Evolutionary conservation across 2,797 vertebrate species (phyloP).

Genomic region (Lutjanus campechanus): DNA sequence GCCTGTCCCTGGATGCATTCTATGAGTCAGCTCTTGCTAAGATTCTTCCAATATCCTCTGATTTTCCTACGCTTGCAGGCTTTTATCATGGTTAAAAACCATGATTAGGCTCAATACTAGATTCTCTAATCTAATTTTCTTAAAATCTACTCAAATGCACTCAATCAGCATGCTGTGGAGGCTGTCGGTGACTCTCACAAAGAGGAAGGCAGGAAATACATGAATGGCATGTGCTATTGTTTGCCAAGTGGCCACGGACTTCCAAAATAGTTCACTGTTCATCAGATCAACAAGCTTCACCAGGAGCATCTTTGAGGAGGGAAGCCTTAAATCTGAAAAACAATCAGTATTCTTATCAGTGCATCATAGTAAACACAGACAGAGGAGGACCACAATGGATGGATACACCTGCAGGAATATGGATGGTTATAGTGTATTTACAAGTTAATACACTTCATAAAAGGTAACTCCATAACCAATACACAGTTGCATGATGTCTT

Average conservation of each 20-base stretch:
- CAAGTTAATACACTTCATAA: too few species aligned
- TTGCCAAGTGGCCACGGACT: constrained; percentile 8
- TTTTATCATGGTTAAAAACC: constrained; percentile 23
- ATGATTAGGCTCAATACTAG: not conserved
- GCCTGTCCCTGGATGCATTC: constrained; percentile 18
- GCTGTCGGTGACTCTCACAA: not conserved
- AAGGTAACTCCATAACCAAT: too few species aligned
- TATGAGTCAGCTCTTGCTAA: constrained; percentile 35
- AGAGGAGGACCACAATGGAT: not conserved
- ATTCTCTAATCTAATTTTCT: not conserved
- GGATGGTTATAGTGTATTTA: too few species aligned
- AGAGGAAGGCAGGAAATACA: constrained; percentile 6
- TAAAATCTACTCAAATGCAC: not conserved
- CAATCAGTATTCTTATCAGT: not conserved
- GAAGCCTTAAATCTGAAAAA: not conserved
- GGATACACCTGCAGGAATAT: not conserved
- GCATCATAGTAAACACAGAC: not conserved
- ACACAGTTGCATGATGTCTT: too few species aligned
- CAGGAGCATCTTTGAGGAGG: not conserved
- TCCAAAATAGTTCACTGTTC: constrained; percentile 13
- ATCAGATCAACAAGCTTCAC: not conserved
- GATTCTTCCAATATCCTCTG: constrained; percentile 12
- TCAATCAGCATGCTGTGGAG: not conserved
- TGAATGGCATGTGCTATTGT: not conserved
- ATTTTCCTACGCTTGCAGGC: constrained; percentile 19